phyloP scores from a whole-genome alignment of 2,113 vertebrate genomes.

The Edolisoma coerulescens region DNA sequence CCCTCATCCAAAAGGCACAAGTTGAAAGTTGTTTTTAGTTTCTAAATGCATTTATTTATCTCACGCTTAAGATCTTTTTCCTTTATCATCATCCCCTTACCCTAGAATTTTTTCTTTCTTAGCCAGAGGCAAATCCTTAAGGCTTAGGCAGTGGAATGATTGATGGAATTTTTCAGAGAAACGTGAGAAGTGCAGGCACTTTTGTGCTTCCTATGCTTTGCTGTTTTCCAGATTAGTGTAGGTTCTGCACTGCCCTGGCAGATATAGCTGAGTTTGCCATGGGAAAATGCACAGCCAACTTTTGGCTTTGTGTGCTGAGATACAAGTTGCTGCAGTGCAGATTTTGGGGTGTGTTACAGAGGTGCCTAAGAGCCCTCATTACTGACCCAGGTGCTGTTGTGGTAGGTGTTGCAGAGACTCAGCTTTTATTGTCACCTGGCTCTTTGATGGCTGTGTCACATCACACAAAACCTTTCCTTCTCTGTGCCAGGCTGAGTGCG shows the following conservation, averaged over 20 bases:
- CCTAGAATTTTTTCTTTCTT: not conserved
- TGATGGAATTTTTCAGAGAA: not conserved
- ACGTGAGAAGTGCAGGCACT: not conserved
- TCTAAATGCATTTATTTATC: not conserved
- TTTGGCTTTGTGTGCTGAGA: not conserved
- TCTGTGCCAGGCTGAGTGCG: fast-evolving
- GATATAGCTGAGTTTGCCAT: not conserved
- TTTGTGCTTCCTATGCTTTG: not conserved
- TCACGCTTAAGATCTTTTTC: not conserved
- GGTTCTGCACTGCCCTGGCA: not conserved
- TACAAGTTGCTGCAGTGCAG: not conserved
- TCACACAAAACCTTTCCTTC: not conserved
- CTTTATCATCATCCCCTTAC: not conserved
- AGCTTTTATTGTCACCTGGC: not conserved
- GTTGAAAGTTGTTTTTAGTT: not conserved
- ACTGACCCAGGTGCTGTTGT: fast-evolving
- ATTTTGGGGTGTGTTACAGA: not conserved
- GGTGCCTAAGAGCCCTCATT: not conserved
- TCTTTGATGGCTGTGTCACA: not conserved
- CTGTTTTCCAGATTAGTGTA: not conserved
- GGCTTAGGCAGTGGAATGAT: not conserved
- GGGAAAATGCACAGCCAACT: not conserved
- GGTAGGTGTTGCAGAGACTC: not conserved
- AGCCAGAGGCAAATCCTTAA: not conserved
- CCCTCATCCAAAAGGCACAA: not conserved